Conservation (phyloP, 2,113 vertebrate species). For the Trichechus manatus region DNA sequence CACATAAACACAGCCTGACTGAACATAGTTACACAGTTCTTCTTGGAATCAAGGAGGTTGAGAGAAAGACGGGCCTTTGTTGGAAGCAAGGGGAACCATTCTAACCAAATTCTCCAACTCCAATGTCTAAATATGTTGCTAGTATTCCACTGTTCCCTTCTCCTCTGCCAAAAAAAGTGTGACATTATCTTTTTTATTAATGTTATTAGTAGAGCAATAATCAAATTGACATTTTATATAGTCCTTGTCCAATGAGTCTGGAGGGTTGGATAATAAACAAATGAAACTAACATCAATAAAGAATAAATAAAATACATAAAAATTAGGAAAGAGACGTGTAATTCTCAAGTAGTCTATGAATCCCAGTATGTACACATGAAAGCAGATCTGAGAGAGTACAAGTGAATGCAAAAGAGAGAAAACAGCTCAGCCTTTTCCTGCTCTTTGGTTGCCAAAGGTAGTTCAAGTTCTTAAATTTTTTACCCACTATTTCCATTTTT, state of each 20-base stretch:
- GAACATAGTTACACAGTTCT: background rate
- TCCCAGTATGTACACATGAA: background rate
- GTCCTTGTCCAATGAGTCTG: background rate
- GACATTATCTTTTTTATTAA: slow-evolving; percentile 1
- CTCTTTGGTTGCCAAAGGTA: background rate
- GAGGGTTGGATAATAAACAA: background rate
- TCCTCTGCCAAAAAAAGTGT: background rate
- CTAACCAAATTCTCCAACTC: background rate
- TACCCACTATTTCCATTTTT: background rate
- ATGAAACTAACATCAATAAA: background rate
- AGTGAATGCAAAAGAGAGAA: background rate
- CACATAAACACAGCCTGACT: background rate
- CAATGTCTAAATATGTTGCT: background rate
- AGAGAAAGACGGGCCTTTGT: background rate
- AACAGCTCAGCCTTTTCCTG: background rate
- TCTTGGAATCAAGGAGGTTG: background rate
- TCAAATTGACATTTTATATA: slow-evolving; percentile 39
- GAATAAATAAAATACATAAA: background rate
- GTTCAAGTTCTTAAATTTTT: background rate
- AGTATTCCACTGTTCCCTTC: background rate
- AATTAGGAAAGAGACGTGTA: background rate
- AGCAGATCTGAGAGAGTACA: background rate
- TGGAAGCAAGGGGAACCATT: background rate
- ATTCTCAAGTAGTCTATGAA: background rate
- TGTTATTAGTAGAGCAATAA: slow-evolving; percentile 7